Evolutionary conservation across 2,113 vertebrate genomes (phyloP).

Genomic region (Pleuronectes platessa): DNA sequence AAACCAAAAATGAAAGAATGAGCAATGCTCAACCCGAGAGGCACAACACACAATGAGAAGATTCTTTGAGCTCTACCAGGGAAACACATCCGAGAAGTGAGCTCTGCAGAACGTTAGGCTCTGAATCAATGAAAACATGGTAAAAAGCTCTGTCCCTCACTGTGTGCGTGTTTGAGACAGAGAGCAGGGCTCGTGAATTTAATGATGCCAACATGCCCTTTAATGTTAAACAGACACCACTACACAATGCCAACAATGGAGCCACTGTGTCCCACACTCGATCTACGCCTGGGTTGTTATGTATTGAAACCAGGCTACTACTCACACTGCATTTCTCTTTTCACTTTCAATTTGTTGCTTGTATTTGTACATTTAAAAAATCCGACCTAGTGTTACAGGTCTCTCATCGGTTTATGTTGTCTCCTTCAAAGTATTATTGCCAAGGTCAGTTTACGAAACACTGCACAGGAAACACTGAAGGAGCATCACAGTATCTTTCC

Average conservation of each 20-base stretch:
- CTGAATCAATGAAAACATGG: slow-evolving; percentile 6
- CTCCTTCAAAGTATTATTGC: too few species aligned
- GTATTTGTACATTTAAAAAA: neutral
- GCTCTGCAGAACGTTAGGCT: slow-evolving; percentile 5
- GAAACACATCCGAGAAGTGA: slow-evolving; percentile 38
- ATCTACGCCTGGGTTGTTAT: neutral
- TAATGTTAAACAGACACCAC: slow-evolving; percentile 30
- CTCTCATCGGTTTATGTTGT: too few species aligned
- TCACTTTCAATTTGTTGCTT: neutral
- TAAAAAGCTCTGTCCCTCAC: slow-evolving; percentile 12
- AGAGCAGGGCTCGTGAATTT: slow-evolving; percentile 40
- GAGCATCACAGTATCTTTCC: neutral
- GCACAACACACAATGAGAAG: slow-evolving; percentile 15
- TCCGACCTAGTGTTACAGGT: neutral
- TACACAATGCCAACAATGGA: slow-evolving; percentile 46
- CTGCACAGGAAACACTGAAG: neutral
- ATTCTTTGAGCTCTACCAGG: slow-evolving; percentile 4
- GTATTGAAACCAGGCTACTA: slow-evolving; percentile 12
- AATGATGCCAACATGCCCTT: slow-evolving; percentile 42
- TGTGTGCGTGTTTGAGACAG: slow-evolving; percentile 26
- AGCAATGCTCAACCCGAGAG: slow-evolving; percentile 7
- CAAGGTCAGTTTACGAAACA: neutral
- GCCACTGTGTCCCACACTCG: slow-evolving; percentile 23
- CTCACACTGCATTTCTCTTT: neutral
- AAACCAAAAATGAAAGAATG: slow-evolving; percentile 18